Evolutionary conservation across 2,797 vertebrate species (phyloP), one percentile per base, ranked within the genome.

Genomic region (Sebastiscus albofasciatus): DNA sequence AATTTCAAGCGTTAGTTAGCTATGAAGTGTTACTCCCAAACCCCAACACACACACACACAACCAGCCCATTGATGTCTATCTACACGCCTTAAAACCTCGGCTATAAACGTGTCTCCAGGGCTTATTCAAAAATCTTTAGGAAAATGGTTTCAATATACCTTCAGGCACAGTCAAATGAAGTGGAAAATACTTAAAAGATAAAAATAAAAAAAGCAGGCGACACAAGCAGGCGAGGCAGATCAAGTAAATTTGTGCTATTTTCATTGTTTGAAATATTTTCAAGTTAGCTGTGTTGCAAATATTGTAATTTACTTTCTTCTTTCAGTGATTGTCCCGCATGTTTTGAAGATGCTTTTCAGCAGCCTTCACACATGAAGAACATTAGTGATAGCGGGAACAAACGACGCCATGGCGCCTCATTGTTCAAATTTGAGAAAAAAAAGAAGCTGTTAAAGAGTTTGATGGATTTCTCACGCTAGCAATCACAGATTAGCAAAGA

Each of bases 131-230:
- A 72, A 79, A 60, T 61, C 60, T 76, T 84, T 80, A 70, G 64
- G 18, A 72, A 83, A 81, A 86, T 65, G 36, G 56, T 58, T 89
- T 86, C 81, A 89, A 80, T 83, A 73, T 36, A 83, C 29, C 80
- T 86, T 70, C 34, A 82, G 70, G 72, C 36, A 18, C 46, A 85
- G 36, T 81, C 34, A 74, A 80, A 83, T 79, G 22, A 80, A 75
- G 77, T 71, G 59, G 49, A 52, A 52, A 52, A n/a, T 52, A 52
- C 2, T 11, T 52, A 52, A n/a, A 52, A 52, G 20, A 20, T 56
- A 46, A 46, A 46, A 46, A 46, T 16, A 42, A 31, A 83, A 82
- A 61, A 65, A 69, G 42, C 14, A 46, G 16, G 42, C 0, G 8
- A 52, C 46, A 49, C 46, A 49, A 20, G 49, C 20, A 46, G 46